A percentile compares a stretch with the other conserved stretches of the same genome.
These are phyloP conservation scores for Mythimna loreyi DNA, from an alignment of 2,888 invertebrate genomes.

Conservation along the genomic window DNA sequence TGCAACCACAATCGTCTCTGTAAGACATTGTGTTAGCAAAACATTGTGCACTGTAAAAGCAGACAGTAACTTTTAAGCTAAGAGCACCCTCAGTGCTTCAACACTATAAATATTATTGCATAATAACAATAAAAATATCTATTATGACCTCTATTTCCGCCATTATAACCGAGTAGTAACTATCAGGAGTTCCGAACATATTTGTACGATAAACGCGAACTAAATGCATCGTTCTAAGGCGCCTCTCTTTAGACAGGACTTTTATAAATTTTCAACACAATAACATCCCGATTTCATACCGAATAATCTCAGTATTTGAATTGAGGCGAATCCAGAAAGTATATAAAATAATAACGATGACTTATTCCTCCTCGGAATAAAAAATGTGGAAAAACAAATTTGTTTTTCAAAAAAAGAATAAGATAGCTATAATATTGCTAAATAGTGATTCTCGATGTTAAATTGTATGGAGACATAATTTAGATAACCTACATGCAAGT, in stretches of 20 bases:
- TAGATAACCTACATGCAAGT: not conserved
- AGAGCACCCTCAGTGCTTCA: conserved; percentile 14
- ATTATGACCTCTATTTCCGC: conserved; percentile 17
- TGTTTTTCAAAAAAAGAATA: not conserved
- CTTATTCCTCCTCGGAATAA: no score
- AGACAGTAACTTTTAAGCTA: conserved; percentile 7
- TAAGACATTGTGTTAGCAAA: not conserved
- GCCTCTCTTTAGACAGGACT: not conserved
- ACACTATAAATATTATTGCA: conserved; percentile 23
- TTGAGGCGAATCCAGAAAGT: conserved; percentile 17
- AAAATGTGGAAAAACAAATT: no score
- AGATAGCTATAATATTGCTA: not conserved
- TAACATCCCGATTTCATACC: conserved; percentile 19
- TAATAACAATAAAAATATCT: conserved; percentile 35
- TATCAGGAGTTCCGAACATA: conserved; percentile 25
- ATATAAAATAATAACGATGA: not conserved
- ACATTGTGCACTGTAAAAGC: conserved; percentile 25
- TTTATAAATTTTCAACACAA: conserved; percentile 15
- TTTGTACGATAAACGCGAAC: conserved; percentile 63
- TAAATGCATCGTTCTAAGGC: conserved; percentile 55
- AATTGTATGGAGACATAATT: not conserved
- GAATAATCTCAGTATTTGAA: conserved; percentile 30
- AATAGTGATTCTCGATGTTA: not conserved
- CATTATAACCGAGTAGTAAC: conserved; percentile 27
- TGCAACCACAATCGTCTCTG: no score